phyloP scores from a whole-genome alignment of 2,888 invertebrate genomes.

The Orthosia gothica region DNA sequence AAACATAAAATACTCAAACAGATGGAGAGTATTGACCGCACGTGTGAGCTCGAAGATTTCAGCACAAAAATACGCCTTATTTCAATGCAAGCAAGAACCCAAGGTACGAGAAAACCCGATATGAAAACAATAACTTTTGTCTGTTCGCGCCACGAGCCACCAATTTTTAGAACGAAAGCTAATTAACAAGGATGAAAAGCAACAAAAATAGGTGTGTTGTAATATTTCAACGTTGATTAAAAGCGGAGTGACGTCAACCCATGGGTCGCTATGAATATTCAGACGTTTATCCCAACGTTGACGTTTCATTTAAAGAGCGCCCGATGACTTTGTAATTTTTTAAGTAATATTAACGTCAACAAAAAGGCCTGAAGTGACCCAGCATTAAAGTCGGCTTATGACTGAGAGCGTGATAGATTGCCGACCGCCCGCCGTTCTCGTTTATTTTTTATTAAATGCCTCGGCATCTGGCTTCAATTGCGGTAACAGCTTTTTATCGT shows the following conservation, averaged over 20 bases:
- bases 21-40: constrained; percentile 38
- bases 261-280: constrained; percentile 76
- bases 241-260: constrained; percentile 71
- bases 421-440: constrained; percentile 79
- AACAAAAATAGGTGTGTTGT: constrained; percentile 71
- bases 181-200: constrained; percentile 68
- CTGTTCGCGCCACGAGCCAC: constrained; percentile 21
- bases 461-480: constrained; percentile 87
- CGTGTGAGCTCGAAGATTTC: constrained; percentile 33
- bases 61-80: constrained; percentile 46
- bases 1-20: constrained; percentile 46
- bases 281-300: constrained; percentile 82
- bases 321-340: constrained; percentile 85
- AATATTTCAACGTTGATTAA: constrained; percentile 74
- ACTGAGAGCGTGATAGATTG: constrained; percentile 89
- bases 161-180: constrained; percentile 59
- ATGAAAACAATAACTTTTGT: constrained; percentile 55
- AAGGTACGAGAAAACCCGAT: constrained; percentile 42
- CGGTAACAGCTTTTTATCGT: constrained; percentile 85
- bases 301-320: constrained; percentile 84
- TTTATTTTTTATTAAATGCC: constrained; percentile 90
- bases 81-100: constrained; percentile 33
- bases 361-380: constrained; percentile 90
- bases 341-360: constrained; percentile 89
- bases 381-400: constrained; percentile 91